phyloP scores from a whole-genome alignment of 2,888 invertebrate species.

The Thecophora atra region DNA sequence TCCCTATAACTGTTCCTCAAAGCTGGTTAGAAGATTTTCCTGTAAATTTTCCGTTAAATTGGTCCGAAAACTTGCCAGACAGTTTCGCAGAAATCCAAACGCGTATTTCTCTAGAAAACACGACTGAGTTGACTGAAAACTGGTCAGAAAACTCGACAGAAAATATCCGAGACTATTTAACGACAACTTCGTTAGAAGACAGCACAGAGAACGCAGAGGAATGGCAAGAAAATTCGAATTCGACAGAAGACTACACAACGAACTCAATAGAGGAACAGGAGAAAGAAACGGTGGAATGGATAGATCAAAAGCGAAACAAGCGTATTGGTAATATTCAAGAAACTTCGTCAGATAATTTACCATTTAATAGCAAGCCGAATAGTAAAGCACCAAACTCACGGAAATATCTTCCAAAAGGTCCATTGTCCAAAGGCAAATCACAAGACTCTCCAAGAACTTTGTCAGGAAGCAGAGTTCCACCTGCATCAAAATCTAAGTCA shows the following conservation, averaged over 20 bases:
- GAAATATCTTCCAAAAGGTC: no score
- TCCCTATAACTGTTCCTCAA: not conserved
- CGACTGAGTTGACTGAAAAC: not conserved
- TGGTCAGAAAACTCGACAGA: not conserved
- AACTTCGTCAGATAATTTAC: not conserved
- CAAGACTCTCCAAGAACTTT: no score
- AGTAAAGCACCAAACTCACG: no score
- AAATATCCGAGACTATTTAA: not conserved
- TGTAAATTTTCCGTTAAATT: no score
- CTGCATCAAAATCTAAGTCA: no score
- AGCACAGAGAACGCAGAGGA: not conserved
- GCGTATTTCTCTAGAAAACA: not conserved
- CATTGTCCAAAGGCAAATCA: no score
- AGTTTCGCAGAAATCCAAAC: not conserved
- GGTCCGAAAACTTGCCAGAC: not conserved
- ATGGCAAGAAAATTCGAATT: not conserved
- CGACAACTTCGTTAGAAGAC: not conserved
- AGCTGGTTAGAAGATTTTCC: not conserved
- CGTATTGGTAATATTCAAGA: not conserved
- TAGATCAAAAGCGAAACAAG: not conserved
- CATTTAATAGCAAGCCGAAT: no score
- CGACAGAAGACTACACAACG: not conserved
- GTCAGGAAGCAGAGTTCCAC: no score
- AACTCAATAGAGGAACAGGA: not conserved
- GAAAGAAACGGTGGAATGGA: not conserved